phyloP scores from a whole-genome alignment of 2,888 invertebrate species.

The Folsomia manolachei region DNA sequence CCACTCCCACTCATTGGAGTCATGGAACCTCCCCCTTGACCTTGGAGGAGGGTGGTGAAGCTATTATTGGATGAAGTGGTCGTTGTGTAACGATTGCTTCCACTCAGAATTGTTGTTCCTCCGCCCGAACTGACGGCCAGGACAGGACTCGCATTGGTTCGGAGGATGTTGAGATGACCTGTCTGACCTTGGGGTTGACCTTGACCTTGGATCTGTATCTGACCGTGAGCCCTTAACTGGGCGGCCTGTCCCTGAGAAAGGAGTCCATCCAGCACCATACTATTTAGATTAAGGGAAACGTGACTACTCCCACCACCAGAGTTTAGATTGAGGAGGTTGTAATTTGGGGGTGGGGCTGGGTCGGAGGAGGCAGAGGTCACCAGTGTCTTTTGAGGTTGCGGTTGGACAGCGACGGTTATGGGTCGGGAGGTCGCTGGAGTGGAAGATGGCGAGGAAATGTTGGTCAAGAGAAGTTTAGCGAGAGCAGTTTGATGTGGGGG shows the following conservation, averaged over 20 bases:
- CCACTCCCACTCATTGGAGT: no score
- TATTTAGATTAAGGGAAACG: slow-evolving; percentile 43
- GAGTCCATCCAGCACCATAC: slow-evolving; percentile 46
- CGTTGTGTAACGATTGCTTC: no score
- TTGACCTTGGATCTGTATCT: no score
- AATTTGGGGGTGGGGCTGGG: not conserved
- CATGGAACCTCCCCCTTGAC: no score
- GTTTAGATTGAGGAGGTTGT: no score
- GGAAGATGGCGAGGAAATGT: slow-evolving; percentile 13
- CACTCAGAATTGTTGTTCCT: no score
- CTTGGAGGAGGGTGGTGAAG: slow-evolving; percentile 24
- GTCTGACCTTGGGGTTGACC: no score
- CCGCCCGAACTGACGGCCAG: slow-evolving; percentile 12
- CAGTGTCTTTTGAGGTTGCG: slow-evolving; percentile 40
- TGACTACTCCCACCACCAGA: no score
- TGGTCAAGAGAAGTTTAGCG: slow-evolving; percentile 35
- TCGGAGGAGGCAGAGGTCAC: not conserved
- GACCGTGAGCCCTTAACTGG: no score
- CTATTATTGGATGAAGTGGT: slow-evolving; percentile 17
- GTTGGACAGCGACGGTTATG: slow-evolving; percentile 49
- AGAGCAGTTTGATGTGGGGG: slow-evolving; percentile 31
- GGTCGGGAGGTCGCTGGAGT: slow-evolving; percentile 29
- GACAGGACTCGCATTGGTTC: slow-evolving; percentile 24
- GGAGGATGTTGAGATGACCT: slow-evolving; percentile 33
- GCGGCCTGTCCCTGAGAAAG: not conserved